Base-by-base conservation (phyloP, 1,140 invertebrate genomes). In the Drosophila miranda region DNA sequence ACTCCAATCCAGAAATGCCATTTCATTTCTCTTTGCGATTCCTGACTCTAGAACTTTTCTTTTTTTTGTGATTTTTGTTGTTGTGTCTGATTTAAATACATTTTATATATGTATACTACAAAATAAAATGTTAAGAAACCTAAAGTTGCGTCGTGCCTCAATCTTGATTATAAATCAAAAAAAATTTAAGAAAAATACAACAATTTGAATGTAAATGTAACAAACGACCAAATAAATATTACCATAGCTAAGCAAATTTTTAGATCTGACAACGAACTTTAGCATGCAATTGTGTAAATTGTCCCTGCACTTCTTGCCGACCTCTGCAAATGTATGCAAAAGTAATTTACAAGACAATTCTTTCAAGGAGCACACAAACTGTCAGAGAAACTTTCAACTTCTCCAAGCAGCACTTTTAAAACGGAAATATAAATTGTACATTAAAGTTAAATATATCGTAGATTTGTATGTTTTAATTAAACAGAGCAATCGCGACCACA, bases 311-410 rank as follows among this genome's bases (percentile, higher is more conserved):
- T 53, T 63, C 44, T 50, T 57, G 23, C 49, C 38, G 46, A 52
- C 70, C 69, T 34, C 43, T 52, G 41, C 8, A 56, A 73, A 73
- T 74, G 53, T 73, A 73, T 73, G 70, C 70, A 73, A 73, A 73
- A 73, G 68, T 73, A 72, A 73, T 73, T 73, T 73, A 42, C 70
- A 72, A 63, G 68, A 61, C 52, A 73, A 73, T 72, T 73, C 16
- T 1, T 16, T 16, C 16, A 16, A 16, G 16, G 16, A 16, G 16
- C 16, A 16, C 16, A 16, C 16, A 16, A 16, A 16, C 9, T 21
- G 45, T 23, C 4, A 41, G 42, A 73, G 53, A 43, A 73, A 73
- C 69, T 56, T 73, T 62, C 11, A 28, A 64, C 63, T 66, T 46
- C 11, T 9, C 26, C 19, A 28, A 11, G 30, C 23, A 54, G 28